Evolutionary conservation across 2,797 vertebrate genomes (phyloP).

Genomic region (Lagodon rhomboides): DNA sequence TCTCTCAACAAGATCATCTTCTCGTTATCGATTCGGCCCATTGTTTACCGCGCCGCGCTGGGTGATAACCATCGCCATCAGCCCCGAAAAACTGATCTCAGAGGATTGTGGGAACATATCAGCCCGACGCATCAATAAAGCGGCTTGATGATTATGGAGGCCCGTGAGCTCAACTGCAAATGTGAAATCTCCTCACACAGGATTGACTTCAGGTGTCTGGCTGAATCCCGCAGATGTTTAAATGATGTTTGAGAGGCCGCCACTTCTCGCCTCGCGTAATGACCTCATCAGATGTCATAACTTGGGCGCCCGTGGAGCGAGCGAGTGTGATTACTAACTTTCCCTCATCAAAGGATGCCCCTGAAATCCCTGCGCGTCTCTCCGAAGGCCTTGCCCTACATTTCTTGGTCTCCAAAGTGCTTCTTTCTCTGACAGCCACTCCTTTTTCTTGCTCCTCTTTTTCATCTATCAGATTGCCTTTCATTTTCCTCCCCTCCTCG

Average conservation of each 20-base stretch:
- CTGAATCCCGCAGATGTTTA: constrained; percentile 41
- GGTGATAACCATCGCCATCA: constrained; percentile 32
- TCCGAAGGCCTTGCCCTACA: constrained; percentile 68
- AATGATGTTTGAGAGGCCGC: constrained; percentile 26
- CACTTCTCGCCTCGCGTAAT: constrained; percentile 11
- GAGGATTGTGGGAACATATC: constrained; percentile 46
- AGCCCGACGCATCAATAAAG: constrained; percentile 29
- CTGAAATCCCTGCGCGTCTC: constrained; percentile 60
- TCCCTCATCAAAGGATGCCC: constrained; percentile 69
- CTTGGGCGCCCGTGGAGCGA: constrained; percentile 13
- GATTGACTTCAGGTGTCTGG: constrained; percentile 10
- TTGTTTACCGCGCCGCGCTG: constrained; percentile 37
- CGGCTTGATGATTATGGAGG: neutral
- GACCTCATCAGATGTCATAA: constrained; percentile 43
- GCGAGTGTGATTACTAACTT: constrained; percentile 47
- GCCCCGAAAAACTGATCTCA: constrained; percentile 40
- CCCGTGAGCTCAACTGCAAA: neutral
- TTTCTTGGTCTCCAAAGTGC: constrained; percentile 68
- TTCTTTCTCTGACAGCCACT: constrained; percentile 85
- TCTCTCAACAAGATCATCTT: constrained; percentile 62
- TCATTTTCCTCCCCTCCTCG: constrained; percentile 63
- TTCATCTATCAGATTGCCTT: constrained; percentile 76
- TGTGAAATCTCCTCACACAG: constrained; percentile 17
- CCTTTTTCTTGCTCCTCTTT: constrained; percentile 74
- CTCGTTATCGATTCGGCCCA: constrained; percentile 49